Conservation (phyloP, 1,140 invertebrate genomes). For the Amyelois transitella region DNA sequence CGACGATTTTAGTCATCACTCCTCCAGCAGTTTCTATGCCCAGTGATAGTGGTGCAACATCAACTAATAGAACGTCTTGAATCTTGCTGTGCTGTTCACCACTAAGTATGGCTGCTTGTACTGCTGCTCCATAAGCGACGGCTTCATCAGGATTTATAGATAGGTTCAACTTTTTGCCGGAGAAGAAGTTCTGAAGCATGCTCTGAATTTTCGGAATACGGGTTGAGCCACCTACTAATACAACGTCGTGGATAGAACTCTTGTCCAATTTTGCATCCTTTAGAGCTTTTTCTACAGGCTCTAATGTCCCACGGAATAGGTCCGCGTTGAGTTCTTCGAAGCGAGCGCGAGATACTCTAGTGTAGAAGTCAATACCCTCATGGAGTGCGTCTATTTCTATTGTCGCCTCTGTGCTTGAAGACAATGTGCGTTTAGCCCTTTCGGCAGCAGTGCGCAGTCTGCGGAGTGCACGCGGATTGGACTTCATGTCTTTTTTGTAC, state of each 20-base stretch:
- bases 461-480: conserved; percentile 62
- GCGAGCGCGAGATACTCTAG: conserved; percentile 43
- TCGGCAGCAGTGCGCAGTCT: conserved; percentile 77
- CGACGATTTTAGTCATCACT: conserved; percentile 76
- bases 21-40: conserved; percentile 75
- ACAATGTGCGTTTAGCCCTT: conserved; percentile 60
- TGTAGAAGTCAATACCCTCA: conserved; percentile 59
- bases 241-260: conserved; percentile 77
- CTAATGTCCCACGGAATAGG: conserved; percentile 62
- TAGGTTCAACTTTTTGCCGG: conserved; percentile 55
- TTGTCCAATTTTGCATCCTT: conserved; percentile 80
- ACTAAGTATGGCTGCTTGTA: conserved; percentile 50
- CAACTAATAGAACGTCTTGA: conserved; percentile 62
- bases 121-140: conserved; percentile 60
- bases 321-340: conserved; percentile 63
- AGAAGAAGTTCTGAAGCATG: conserved; percentile 59
- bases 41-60: conserved; percentile 67
- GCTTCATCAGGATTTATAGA: conserved; percentile 64
- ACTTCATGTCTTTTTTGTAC: conserved; percentile 55
- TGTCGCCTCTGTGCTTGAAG: conserved; percentile 57
- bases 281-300: conserved; percentile 74
- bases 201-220: conserved; percentile 72
- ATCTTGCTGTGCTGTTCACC: conserved; percentile 71
- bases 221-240: conserved; percentile 81
- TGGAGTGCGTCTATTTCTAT: conserved; percentile 61